phyloP scores from a whole-genome alignment of 2,888 invertebrate genomes.

The Callyntrura sp. region DNA sequence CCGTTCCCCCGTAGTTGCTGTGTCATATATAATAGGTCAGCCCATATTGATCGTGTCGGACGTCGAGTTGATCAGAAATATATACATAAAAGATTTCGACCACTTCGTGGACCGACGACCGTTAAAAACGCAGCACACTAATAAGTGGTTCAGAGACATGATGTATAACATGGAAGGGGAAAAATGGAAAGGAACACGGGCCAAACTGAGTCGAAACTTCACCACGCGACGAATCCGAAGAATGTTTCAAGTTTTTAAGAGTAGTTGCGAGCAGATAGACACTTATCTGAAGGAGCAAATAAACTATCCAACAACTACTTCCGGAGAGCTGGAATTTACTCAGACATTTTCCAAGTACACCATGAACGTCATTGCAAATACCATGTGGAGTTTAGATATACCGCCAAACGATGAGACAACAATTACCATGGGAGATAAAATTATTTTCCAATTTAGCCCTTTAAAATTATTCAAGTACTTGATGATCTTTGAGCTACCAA shows the following conservation, averaged over 20 bases:
- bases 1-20: neutral
- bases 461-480: neutral
- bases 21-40: neutral
- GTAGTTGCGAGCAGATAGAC: neutral
- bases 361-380: slow-evolving; percentile 38
- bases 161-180: neutral
- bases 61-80: slow-evolving; percentile 13
- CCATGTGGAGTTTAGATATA: neutral
- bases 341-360: slow-evolving; percentile 23
- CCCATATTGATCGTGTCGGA: neutral
- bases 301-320: neutral
- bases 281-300: neutral
- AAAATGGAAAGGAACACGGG: slow-evolving; percentile 18
- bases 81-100: slow-evolving; percentile 33
- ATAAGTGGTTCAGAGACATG: neutral
- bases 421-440: slow-evolving; percentile 17
- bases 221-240: slow-evolving; percentile 34
- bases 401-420: neutral
- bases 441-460: slow-evolving; percentile 6
- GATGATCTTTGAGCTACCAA: neutral
- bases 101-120: slow-evolving; percentile 41
- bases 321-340: neutral
- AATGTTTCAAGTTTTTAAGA: slow-evolving; percentile 37
- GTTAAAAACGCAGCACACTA: neutral
- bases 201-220: slow-evolving; percentile 31